Evolutionary conservation across 92 coral and sea anemone species (phyloP).

Genomic region (Palythoa caribaeorum): DNA sequence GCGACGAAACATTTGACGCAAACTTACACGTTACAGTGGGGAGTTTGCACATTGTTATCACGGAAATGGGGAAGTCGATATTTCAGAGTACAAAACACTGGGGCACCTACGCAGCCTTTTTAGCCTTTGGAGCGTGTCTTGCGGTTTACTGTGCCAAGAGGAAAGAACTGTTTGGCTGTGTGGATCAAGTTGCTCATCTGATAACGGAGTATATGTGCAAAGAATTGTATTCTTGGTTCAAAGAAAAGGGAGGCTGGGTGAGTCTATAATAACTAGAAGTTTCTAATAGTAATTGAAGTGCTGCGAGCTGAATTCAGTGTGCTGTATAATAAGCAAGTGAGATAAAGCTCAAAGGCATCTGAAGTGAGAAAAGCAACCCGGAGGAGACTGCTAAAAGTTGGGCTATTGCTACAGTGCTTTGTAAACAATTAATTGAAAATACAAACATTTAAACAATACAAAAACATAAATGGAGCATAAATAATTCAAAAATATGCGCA

Average conservation of each 20-base stretch:
- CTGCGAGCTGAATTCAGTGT: no score
- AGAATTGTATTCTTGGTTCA: slow-evolving; percentile 17
- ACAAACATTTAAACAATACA: no score
- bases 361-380: no score
- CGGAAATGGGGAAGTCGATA: slow-evolving; percentile 39
- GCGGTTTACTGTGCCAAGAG: slow-evolving; percentile 38
- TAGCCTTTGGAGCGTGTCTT: slow-evolving; percentile 41
- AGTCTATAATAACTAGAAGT: not conserved
- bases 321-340: no score
- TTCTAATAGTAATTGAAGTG: no score
- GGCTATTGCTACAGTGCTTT: no score
- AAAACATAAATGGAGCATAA: no score
- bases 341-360: no score
- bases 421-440: no score
- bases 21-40: slow-evolving; percentile 15
- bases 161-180: slow-evolving; percentile 1
- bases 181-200: not conserved
- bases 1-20: slow-evolving; percentile 26
- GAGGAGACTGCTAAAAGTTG: no score
- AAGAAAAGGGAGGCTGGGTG: slow-evolving; percentile 42
- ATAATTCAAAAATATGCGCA: no score
- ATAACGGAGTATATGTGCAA: not conserved
- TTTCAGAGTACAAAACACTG: slow-evolving; percentile 7
- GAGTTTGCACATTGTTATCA: not conserved
- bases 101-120: slow-evolving; percentile 36